A percentile compares a stretch with the other conserved stretches of the same genome.
These are phyloP conservation scores for Paramormyrops kingsleyae DNA, from an alignment of 2,113 vertebrate species.

Conservation along the genomic window DNA sequence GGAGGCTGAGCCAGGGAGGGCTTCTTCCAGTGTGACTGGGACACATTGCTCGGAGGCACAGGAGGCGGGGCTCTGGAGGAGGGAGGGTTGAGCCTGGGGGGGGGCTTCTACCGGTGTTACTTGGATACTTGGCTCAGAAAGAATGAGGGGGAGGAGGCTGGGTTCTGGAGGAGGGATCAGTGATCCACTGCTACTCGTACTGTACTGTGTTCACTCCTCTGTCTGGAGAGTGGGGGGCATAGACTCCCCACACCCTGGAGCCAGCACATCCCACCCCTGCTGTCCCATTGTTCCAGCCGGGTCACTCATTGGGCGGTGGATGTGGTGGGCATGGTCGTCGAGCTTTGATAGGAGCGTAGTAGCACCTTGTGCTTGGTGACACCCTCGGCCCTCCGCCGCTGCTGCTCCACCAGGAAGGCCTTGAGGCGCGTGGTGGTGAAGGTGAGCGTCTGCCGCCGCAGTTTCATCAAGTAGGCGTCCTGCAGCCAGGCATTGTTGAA, in stretches of 20 bases:
- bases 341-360: constrained; percentile 83
- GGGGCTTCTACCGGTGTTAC: not conserved
- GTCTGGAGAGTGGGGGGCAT: constrained; percentile 19
- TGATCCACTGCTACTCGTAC: not conserved
- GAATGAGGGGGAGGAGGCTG: not conserved
- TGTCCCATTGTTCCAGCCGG: not conserved
- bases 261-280: constrained; percentile 18
- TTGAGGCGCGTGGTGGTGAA: constrained; percentile 94
- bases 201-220: not conserved
- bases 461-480: constrained; percentile 93
- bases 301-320: constrained; percentile 54
- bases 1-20: not conserved
- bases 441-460: constrained; percentile 90
- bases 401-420: constrained; percentile 87
- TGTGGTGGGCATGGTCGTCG: constrained; percentile 53
- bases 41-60: not conserved
- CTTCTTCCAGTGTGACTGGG: not conserved
- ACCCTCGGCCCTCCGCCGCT: constrained; percentile 61
- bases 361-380: constrained; percentile 96
- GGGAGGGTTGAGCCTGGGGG: not conserved
- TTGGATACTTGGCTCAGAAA: not conserved
- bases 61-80: not conserved
- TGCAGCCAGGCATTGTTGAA: constrained; percentile 91
- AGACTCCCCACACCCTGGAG: constrained; percentile 29
- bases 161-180: not conserved